Conservation (phyloP, 1,140 invertebrate genomes). For the Diorhabda carinulata region DNA sequence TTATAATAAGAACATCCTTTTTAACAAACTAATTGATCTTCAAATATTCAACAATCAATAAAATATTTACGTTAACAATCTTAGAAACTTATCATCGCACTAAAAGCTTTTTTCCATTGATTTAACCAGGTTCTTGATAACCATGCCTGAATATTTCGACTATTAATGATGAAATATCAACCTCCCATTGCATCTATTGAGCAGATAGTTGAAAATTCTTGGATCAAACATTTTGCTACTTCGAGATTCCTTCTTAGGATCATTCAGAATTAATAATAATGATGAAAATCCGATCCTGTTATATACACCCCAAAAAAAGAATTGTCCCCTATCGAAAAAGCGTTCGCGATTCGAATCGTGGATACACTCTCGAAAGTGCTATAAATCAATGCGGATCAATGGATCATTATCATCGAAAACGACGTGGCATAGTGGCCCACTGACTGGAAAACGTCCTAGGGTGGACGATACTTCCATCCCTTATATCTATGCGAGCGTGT, state of each 20-base stretch:
- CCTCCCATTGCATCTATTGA: not conserved
- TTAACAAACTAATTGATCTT: no score
- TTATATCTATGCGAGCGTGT: not conserved
- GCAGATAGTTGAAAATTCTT: not conserved
- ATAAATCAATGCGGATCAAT: constrained; percentile 41
- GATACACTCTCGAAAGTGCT: constrained; percentile 31
- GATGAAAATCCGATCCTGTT: not conserved
- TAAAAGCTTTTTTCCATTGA: no score
- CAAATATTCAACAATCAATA: no score
- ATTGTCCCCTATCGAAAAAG: not conserved
- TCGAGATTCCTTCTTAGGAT: not conserved
- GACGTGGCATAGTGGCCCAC: constrained; percentile 37
- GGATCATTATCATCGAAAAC: constrained; percentile 33
- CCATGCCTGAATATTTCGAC: not conserved
- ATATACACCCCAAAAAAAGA: not conserved
- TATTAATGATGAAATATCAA: not conserved
- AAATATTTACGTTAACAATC: no score
- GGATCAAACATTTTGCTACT: not conserved
- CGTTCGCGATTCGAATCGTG: not conserved
- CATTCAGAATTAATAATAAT: not conserved
- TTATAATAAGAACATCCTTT: no score
- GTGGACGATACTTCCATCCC: constrained; percentile 13
- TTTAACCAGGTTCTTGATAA: not conserved
- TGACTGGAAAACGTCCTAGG: constrained; percentile 30
- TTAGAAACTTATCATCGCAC: no score